These are phyloP conservation scores for Tinea pellionella DNA, from an alignment of 2,888 invertebrate species.

Conservation along the genomic window DNA sequence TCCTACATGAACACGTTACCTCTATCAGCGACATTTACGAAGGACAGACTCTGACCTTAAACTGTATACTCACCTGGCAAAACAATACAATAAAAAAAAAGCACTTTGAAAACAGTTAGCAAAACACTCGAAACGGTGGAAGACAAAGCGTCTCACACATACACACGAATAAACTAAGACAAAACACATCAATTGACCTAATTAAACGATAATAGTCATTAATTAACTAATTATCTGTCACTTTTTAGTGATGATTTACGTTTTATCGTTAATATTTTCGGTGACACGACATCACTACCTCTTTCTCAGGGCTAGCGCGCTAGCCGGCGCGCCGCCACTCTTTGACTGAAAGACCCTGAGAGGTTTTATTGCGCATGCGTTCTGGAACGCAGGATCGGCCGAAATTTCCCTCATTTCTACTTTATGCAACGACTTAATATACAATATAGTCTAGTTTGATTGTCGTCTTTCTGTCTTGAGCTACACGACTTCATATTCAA, in stretches of 20 bases:
- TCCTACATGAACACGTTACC: conserved; percentile 21
- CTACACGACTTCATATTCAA: neutral
- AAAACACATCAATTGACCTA: neutral
- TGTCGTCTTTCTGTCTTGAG: neutral
- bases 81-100: neutral
- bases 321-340: conserved; percentile 66
- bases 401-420: conserved; percentile 40
- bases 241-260: conserved; percentile 1
- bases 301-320: conserved; percentile 58
- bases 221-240: neutral
- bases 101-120: neutral
- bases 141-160: neutral
- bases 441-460: neutral
- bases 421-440: conserved; percentile 9
- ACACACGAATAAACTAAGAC: neutral
- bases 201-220: neutral
- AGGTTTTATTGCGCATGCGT: conserved; percentile 53
- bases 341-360: conserved; percentile 47
- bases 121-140: neutral
- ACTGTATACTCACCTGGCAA: conserved; percentile 6
- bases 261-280: neutral
- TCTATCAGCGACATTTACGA: neutral
- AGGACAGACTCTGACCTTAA: conserved; percentile 8
- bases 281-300: neutral
- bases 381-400: conserved; percentile 53